Evolutionary conservation across 2,888 invertebrate species (phyloP).

Genomic region (Gnatocerus cornutus): DNA sequence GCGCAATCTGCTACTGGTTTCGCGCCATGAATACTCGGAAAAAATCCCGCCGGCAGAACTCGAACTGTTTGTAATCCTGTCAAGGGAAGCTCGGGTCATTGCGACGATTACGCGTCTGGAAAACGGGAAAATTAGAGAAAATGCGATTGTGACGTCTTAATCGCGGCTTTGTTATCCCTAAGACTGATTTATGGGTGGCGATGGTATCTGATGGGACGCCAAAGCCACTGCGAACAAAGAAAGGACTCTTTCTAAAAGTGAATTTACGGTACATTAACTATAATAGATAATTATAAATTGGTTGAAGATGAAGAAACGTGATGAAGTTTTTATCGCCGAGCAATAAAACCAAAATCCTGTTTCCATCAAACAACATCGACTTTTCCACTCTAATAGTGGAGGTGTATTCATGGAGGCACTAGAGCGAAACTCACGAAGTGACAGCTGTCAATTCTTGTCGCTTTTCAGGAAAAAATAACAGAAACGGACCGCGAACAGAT

Average conservation of each 20-base stretch:
- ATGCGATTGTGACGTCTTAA: slow-evolving; percentile 19
- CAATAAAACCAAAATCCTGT: slow-evolving; percentile 48
- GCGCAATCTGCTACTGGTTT: slow-evolving; percentile 48
- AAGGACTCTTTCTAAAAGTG: no score
- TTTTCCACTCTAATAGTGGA: slow-evolving; percentile 35
- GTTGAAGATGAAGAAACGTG: slow-evolving; percentile 34
- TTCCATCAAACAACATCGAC: slow-evolving; percentile 38
- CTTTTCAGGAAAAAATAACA: slow-evolving; percentile 39
- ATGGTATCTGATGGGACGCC: slow-evolving; percentile 12
- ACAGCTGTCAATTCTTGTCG: slow-evolving; percentile 63
- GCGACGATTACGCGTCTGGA: slow-evolving; percentile 9
- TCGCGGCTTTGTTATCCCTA: slow-evolving; percentile 10
- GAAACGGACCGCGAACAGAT: slow-evolving; percentile 46
- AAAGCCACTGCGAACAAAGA: slow-evolving; percentile 19
- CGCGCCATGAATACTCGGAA: slow-evolving; percentile 29
- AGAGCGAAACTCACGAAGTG: slow-evolving; percentile 59
- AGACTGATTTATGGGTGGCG: slow-evolving; percentile 21
- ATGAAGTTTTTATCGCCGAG: slow-evolving; percentile 43
- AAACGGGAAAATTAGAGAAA: slow-evolving; percentile 12
- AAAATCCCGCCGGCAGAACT: slow-evolving; percentile 30
- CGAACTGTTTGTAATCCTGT: slow-evolving; percentile 46
- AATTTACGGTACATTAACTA: slow-evolving; percentile 39
- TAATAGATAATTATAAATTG: slow-evolving; percentile 42
- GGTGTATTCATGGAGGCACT: slow-evolving; percentile 51
- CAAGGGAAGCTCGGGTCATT: slow-evolving; percentile 19